Evolutionary conservation across 2,888 invertebrate genomes (phyloP), one percentile per base, ranked within the genome.

Genomic region (Bibio marci): DNA sequence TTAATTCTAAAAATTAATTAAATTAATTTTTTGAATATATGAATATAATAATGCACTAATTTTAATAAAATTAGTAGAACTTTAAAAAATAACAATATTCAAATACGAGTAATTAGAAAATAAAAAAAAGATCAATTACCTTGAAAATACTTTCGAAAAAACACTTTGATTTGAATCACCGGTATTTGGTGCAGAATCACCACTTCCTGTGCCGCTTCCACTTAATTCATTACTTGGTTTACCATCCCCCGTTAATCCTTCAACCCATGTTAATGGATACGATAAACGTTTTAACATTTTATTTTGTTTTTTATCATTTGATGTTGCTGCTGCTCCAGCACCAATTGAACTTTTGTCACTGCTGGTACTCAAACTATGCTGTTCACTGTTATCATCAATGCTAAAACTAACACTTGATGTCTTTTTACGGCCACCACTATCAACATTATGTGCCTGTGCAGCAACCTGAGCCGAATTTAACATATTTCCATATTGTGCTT

Each of bases 231-330:
- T 51, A 35, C 50, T 43, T 40, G 50, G 46, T 45, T 57, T 66
- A 44, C 70, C 76, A 46, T 85, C 86, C 41, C 83, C 80, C 1
- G 83, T 80, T 31, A 86, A 65, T 2, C 87, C 86, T 58, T 88
- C 88, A 69, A 88, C 86, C 87, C 88, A 88, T 3, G 87, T 80
- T 39, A 90, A 63, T 13, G 90, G 90, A 66, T 90, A 87, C 1
- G 88, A 88, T 43, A 91, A 73, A 50, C 88, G 73, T 64, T 90
- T 90, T 50, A 90, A 66, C 83, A 88, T 87, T 86, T 90, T 39
- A 34, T 39, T 39, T 28, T 39, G 82, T 57, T 79, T 82, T 56
- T 80, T 77, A 43, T 69, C 73, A 49, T 69, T 67, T 46, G 47
- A 38, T 6, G 8, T 22, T 22, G 8, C 22, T 6, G 22, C 5